These are phyloP conservation scores for Drosophila albomicans DNA, from an alignment of 1,140 invertebrate species.

Conservation along the genomic window DNA sequence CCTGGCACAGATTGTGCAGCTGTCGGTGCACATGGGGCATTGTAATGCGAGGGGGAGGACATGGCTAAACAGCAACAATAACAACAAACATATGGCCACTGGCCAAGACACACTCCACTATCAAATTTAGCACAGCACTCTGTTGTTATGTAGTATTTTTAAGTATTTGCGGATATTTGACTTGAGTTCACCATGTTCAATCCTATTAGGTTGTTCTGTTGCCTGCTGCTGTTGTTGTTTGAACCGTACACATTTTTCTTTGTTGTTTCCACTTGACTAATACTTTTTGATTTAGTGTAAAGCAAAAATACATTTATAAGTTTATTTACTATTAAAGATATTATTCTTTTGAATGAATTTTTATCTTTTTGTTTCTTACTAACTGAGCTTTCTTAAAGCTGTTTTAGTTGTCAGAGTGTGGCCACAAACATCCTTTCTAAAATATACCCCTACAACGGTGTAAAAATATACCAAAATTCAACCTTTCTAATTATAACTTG, in stretches of 20 bases:
- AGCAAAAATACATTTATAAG: no score
- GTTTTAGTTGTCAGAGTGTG: no score
- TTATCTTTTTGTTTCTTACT: no score
- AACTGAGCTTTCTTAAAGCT: no score
- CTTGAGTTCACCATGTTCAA: conserved; percentile 6
- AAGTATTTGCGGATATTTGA: neutral
- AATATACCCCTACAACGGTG: no score
- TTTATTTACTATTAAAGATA: no score
- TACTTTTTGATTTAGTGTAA: neutral
- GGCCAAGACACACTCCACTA: conserved; percentile 3
- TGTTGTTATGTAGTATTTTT: conserved; percentile 1
- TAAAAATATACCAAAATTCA: no score
- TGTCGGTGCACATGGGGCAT: conserved; percentile 23
- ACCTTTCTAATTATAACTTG: no score
- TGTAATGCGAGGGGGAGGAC: conserved; percentile 47
- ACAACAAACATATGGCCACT: neutral
- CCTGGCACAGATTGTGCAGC: conserved; percentile 67
- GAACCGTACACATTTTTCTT: neutral
- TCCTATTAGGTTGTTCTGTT: neutral
- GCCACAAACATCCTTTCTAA: no score
- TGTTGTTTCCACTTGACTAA: neutral
- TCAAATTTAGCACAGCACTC: conserved; percentile 19
- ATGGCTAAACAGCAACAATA: conserved; percentile 30
- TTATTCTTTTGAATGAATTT: no score
- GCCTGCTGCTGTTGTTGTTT: neutral